These are phyloP conservation scores for Trachymyrmex septentrionalis DNA, from an alignment of 1,140 invertebrate genomes.

Conservation along the genomic window DNA sequence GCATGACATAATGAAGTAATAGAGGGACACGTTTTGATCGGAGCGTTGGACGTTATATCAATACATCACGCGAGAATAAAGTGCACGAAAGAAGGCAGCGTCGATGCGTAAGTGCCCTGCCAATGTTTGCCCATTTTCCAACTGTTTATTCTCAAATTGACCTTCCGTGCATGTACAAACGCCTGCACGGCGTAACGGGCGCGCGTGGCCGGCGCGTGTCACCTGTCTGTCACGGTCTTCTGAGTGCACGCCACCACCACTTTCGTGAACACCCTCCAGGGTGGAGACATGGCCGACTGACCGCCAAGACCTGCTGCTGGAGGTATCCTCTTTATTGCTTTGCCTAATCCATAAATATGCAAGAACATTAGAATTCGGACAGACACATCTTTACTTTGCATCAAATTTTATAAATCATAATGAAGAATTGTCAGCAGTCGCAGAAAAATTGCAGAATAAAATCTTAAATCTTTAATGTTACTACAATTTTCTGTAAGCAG, in stretches of 20 bases:
- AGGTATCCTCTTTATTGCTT: conserved; percentile 42
- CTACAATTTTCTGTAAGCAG: not conserved
- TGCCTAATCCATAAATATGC: conserved; percentile 51
- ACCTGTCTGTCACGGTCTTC: conserved; percentile 85
- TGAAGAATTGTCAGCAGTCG: not conserved
- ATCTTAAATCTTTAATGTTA: not conserved
- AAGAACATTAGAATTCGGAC: not conserved
- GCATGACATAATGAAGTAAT: conserved; percentile 4
- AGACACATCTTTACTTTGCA: not conserved
- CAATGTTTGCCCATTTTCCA: conserved; percentile 77
- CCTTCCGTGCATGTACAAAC: conserved; percentile 57
- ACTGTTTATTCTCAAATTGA: conserved; percentile 80
- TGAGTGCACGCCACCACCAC: conserved; percentile 78
- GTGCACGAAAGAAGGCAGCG: not conserved
- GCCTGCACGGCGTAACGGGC: conserved; percentile 62
- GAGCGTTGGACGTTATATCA: not conserved
- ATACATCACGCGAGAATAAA: conserved; percentile 15
- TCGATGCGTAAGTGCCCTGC: conserved; percentile 55
- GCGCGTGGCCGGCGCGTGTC: conserved; percentile 84
- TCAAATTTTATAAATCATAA: not conserved
- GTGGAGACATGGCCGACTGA: conserved; percentile 83
- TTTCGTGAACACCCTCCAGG: conserved; percentile 80
- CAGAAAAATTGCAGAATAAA: not conserved
- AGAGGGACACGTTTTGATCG: not conserved
- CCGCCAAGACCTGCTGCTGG: conserved; percentile 81